These are phyloP conservation scores for Hololepta plana DNA, from an alignment of 2,888 invertebrate species.

Conservation along the genomic window DNA sequence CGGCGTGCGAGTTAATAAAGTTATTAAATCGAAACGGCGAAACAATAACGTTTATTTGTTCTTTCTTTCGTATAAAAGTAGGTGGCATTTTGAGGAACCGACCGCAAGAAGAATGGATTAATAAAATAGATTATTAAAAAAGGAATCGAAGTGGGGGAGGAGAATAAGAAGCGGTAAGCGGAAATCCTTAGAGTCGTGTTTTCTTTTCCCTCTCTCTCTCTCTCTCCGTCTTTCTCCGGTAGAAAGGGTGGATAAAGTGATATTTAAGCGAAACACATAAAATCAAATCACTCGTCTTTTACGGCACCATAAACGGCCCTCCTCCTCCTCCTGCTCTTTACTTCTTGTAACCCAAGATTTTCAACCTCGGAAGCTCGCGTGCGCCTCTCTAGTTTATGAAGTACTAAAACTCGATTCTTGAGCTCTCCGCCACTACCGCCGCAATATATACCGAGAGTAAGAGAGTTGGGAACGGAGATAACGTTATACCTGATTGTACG, in stretches of 20 bases:
- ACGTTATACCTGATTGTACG: no score
- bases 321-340: conserved; percentile 20
- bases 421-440: conserved; percentile 13
- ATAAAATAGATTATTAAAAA: no score
- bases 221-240: conserved; percentile 2
- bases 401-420: conserved; percentile 29
- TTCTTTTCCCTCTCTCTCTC: not conserved
- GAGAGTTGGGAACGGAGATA: conserved; percentile 4
- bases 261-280: conserved; percentile 30
- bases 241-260: conserved; percentile 20
- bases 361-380: conserved; percentile 28
- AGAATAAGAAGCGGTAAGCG: no score
- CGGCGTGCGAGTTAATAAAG: no score
- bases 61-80: no score
- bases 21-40: no score
- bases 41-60: no score
- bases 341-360: conserved; percentile 10
- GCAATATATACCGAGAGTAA: conserved; percentile 10
- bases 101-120: no score
- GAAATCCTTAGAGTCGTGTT: no score
- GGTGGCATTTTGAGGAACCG: no score
- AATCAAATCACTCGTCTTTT: conserved; percentile 30
- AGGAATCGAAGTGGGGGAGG: no score
- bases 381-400: conserved; percentile 29
- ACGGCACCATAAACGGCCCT: conserved; percentile 28